Base-by-base conservation (phyloP, 2,113 vertebrate species). In the Campylomormyrus numenius region DNA sequence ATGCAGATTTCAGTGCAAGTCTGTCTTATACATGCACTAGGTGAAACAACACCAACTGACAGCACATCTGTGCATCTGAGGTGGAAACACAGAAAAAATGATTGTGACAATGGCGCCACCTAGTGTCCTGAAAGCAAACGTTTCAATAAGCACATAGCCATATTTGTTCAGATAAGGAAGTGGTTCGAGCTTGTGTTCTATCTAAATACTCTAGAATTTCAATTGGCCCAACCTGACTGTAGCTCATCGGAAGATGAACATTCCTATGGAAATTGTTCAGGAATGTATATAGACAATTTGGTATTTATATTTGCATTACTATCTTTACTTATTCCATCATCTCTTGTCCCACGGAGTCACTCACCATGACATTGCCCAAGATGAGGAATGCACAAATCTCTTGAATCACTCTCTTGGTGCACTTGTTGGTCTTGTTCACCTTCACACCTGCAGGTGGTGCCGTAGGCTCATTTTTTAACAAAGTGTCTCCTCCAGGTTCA, bases 321-420 rank as follows among this genome's bases (percentile, higher is more conserved):
- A 45, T 62, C 24, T 19, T 27, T 66, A 21, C 53, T 62, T 66
- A 87, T 8, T 21, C 85, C 48, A 74, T 27, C 58, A n/a, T 10
- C 46, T 46, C 42, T 24, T 74, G 11, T 17, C 46, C 46, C 49
- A 42, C 5, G 19, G 31, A n/a, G n/a, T 80, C 84, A 94, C 93
- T 96, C 93, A 98, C 98, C 90, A 97, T 97, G 91, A 98, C 92
- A 19, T 99, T 98, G 10, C 96, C 95, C 35, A 98, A 93, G 91
- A 98, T 95, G 88, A 99, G 95, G 93, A 98, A 98, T 49, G 96
- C 94, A 0, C 97, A 96, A 94, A 52, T 52, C 50, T 52, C 50
- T 52, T 52, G 50, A 52, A 52, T 52, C 13, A 17, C 50, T 52
- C 4, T 52, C 50, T 52, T 52, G 50, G 50, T 52, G 15, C 97